These are phyloP conservation scores for Rotaria macrura DNA, from an alignment of 2,888 invertebrate species.

Conservation along the genomic window DNA sequence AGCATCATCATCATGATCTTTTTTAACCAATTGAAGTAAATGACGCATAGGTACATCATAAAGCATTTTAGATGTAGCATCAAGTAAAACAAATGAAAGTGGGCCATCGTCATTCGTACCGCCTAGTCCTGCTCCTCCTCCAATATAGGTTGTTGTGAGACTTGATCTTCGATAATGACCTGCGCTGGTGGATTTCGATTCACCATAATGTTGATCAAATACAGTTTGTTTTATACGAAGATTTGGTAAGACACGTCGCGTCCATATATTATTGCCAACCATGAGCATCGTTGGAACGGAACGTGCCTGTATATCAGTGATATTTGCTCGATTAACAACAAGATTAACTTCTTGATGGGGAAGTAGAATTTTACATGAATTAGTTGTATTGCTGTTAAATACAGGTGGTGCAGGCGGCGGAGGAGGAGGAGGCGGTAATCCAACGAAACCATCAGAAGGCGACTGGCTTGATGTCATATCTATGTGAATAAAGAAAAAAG, in stretches of 20 bases:
- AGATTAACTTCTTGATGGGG: constrained; percentile 16
- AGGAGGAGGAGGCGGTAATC: constrained; percentile 18
- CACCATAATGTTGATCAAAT: neutral
- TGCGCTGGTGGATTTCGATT: neutral
- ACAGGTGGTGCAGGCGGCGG: constrained; percentile 4
- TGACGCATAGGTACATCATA: constrained; percentile 4
- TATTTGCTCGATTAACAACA: neutral
- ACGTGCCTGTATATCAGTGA: neutral
- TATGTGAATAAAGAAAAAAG: neutral
- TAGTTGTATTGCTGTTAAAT: neutral
- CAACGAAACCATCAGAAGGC: constrained; percentile 3
- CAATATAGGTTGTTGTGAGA: neutral
- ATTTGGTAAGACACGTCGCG: neutral
- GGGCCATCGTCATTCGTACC: neutral
- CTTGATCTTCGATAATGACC: neutral
- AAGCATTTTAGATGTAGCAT: constrained; percentile 15
- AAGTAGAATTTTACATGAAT: neutral
- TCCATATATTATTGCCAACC: neutral
- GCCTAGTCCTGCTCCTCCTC: neutral
- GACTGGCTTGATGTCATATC: neutral
- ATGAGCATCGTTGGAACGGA: neutral
- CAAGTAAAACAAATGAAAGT: constrained; percentile 1
- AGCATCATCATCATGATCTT: constrained; percentile 3
- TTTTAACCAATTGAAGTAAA: neutral
- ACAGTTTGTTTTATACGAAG: neutral